These are phyloP conservation scores for Apodemia duryi DNA, from an alignment of 2,888 invertebrate species.

Conservation along the genomic window DNA sequence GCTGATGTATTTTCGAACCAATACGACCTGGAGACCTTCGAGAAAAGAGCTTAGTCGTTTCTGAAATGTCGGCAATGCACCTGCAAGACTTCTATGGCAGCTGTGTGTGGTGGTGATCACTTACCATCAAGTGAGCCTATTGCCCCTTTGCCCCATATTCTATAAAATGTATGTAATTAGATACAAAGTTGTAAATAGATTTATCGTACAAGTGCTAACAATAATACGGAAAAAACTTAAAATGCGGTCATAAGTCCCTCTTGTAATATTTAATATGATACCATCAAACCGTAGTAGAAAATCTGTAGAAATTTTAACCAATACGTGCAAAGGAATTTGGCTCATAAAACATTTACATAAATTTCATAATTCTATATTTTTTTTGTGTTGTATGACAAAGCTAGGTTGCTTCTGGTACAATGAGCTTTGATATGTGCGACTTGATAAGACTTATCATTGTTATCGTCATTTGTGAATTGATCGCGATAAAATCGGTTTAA, in stretches of 20 bases:
- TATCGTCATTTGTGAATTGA: constrained; percentile 51
- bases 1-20: too few relatives aligned
- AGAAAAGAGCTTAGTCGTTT: too few relatives aligned
- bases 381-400: not conserved
- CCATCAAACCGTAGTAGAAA: not conserved
- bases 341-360: not conserved
- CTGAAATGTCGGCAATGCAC: too few relatives aligned
- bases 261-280: constrained; percentile 1
- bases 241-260: not conserved
- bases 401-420: not conserved
- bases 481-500: constrained; percentile 67
- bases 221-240: not conserved
- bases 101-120: too few relatives aligned
- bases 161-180: too few relatives aligned
- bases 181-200: not conserved
- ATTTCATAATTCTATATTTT: not conserved
- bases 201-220: not conserved
- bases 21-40: too few relatives aligned
- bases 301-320: not conserved
- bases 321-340: not conserved
- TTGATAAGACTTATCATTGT: constrained; percentile 38
- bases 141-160: too few relatives aligned
- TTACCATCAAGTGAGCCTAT: too few relatives aligned
- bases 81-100: too few relatives aligned
- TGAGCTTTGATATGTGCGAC: constrained; percentile 36